phyloP scores from a whole-genome alignment of 2,113 vertebrate species.

The Megaceryle torquata region DNA sequence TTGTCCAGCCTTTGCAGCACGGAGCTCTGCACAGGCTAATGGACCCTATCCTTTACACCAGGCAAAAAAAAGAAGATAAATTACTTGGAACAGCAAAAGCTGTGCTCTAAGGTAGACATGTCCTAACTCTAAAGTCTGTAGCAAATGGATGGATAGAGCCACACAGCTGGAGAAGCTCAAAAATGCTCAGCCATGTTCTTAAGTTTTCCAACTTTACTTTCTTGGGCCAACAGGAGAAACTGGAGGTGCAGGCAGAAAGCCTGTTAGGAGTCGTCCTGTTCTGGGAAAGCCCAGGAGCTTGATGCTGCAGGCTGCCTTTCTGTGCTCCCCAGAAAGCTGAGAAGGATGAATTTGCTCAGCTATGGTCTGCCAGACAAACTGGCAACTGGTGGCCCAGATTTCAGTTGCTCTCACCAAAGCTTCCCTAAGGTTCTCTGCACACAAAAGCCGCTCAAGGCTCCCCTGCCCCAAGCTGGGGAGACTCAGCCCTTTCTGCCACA shows the following conservation, averaged over 20 bases:
- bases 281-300: background rate
- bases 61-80: background rate
- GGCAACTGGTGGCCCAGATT: accelerated
- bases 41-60: background rate
- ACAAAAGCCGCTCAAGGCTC: background rate
- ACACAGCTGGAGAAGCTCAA: background rate
- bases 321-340: background rate
- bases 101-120: background rate
- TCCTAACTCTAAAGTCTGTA: background rate
- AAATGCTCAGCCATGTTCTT: accelerated
- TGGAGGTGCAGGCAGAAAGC: background rate
- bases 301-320: background rate
- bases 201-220: background rate
- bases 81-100: background rate
- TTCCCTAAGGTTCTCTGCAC: background rate
- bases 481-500: background rate
- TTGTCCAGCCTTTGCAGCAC: background rate
- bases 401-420: background rate
- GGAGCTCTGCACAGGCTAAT: background rate
- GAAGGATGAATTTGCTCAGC: background rate
- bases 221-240: background rate
- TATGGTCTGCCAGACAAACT: background rate
- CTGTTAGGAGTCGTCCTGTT: background rate
- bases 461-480: background rate
- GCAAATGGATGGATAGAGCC: background rate